Evolutionary conservation across 2,113 vertebrate species (phyloP), one percentile per base, ranked within the genome.

Genomic region (Parus major): DNA sequence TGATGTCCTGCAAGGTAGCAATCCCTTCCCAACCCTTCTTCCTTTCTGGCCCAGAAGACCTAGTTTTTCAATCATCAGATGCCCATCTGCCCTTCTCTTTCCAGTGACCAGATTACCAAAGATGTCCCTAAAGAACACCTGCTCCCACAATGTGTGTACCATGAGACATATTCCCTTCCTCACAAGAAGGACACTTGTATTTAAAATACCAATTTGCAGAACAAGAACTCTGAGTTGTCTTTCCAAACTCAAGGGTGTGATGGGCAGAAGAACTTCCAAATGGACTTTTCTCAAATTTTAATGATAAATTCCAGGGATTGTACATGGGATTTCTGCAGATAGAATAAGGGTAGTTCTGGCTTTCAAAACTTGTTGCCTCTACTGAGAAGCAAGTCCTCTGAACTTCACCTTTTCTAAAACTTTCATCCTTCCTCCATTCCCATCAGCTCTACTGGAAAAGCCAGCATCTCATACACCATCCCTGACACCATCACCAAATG

Each of bases 401-500:
- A 73, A 86, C 52, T 21, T n/a, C 19, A 33, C 0, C 5, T 16
- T 76, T 85, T 70, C 47, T 72, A 70, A 88, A 66, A 27, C 23
- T 68, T 82, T 55, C 12, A 60, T 56, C 29, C 9, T 75, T 60
- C 82, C 20, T 47, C 13, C 35, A 63, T 84, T 95, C 7, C 25
- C 7, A 65, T 10, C 77, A 97, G 97, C 64, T 91, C 95, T 65
- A 81, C 88, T 85, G 96, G 96, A 60, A 84, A 91, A 91, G 92
- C 90, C 68, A 96, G 23, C n/a, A 39, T 96, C 41, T 65, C 82
- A 11, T 95, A 97, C 57, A 93, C 60, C 1, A 82, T 98, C 42
- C 99, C 98, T 5, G 98, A 99, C 96, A 98, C 98, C 72, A 98
- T 99, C 92, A 99, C 98, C 0, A 94, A 98, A 36, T 99, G 99